phyloP scores from a whole-genome alignment of 2,797 vertebrate species.

The Adelosebastes latens region DNA sequence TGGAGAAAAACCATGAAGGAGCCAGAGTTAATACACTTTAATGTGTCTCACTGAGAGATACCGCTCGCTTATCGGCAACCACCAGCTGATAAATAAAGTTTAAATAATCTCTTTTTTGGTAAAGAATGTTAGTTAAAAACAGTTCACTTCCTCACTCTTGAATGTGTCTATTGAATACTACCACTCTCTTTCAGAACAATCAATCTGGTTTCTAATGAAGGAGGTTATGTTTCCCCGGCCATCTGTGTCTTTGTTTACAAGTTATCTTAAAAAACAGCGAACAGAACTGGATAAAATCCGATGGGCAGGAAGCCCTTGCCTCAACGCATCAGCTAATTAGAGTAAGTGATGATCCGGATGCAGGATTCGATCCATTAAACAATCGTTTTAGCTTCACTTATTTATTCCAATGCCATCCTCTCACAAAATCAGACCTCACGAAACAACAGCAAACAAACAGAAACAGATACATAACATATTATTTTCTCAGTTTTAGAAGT shows the following conservation, averaged over 20 bases:
- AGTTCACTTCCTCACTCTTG: background rate
- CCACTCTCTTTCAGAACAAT: background rate
- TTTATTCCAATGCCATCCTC: background rate
- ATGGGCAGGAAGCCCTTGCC: background rate
- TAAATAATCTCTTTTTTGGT: constrained; percentile 71
- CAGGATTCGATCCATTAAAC: background rate
- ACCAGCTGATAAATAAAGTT: constrained; percentile 83
- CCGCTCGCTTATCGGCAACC: constrained; percentile 84
- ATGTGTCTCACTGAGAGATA: constrained; percentile 84
- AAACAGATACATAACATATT: background rate
- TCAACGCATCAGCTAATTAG: background rate
- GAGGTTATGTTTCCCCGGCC: constrained; percentile 1
- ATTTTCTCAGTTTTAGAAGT: no score
- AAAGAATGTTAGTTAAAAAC: constrained; percentile 10
- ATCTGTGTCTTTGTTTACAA: background rate
- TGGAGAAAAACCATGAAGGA: constrained; percentile 69
- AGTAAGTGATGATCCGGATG: constrained; percentile 4
- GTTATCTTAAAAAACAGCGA: background rate
- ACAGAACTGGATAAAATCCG: background rate
- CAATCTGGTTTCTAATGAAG: background rate
- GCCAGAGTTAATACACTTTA: constrained; percentile 83
- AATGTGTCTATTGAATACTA: background rate
- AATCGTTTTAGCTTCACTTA: background rate
- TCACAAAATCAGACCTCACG: background rate
- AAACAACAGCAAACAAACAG: background rate